Evolutionary conservation across 1,140 invertebrate species (phyloP).

Genomic region (Leptonema lineaticorne): DNA sequence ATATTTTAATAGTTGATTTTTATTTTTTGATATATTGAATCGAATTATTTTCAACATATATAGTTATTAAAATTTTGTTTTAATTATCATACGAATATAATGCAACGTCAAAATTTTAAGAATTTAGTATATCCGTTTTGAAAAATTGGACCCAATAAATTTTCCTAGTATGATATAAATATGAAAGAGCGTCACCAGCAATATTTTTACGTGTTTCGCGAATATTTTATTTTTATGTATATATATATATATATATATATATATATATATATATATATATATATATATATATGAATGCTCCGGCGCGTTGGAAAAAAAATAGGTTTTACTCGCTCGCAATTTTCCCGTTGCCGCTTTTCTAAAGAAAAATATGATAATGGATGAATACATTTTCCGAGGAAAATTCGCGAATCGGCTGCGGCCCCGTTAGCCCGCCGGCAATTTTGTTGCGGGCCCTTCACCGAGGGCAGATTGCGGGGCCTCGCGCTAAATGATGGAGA

Average conservation of each 20-base stretch:
- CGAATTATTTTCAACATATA: too few relatives aligned
- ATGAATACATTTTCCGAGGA: background rate
- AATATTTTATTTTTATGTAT: background rate
- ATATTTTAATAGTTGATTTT: too few relatives aligned
- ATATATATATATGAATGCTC: background rate
- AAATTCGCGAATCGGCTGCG: background rate
- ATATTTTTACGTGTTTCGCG: background rate
- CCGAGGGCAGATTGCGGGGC: background rate
- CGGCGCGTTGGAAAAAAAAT: background rate
- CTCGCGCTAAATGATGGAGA: background rate
- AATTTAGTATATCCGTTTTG: too few relatives aligned
- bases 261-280: background rate
- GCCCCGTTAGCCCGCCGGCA: too few relatives aligned
- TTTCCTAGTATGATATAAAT: too few relatives aligned
- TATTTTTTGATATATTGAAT: too few relatives aligned
- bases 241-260: background rate
- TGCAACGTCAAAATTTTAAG: too few relatives aligned
- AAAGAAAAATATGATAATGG: conserved; percentile 11
- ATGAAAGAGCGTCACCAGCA: too few relatives aligned
- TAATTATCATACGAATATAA: too few relatives aligned
- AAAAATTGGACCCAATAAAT: too few relatives aligned
- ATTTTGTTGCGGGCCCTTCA: too few relatives aligned
- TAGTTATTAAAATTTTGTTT: too few relatives aligned
- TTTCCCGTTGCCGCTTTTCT: background rate
- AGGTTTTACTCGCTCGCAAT: background rate